Evolutionary conservation across 2,888 invertebrate genomes (phyloP), one percentile per base, ranked within the genome.

Genomic region (Venustoraphidia nigricollis): DNA sequence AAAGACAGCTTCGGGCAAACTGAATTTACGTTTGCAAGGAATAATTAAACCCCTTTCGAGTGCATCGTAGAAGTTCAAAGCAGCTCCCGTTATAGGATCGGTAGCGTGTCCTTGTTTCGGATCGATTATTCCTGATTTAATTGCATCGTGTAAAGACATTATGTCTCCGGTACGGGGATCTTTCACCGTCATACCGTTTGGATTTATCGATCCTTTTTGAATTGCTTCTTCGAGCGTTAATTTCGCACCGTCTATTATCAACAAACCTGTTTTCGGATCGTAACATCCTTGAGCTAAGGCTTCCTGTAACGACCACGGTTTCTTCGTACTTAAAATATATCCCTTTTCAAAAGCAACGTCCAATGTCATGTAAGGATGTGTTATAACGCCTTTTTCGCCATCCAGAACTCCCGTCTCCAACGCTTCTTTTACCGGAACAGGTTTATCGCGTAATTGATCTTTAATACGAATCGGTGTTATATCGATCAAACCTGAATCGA

Each of bases 1-100:
- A 59, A 85, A 85, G n/a, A 93, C 83, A 2, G 92, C 92, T 68
- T 91, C 90, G 1, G 88, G 86, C 34, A 92, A 70, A 51, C 87
- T 87, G 53, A 89, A 79, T 63, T 84, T 86, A 46, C 83, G 79
- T 62, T 88, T 86, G 39, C 87, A 82, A 9, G 88, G 85, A 8
- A 90, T 75, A 45, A 91, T 78, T 35, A 90, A 69, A 34, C 90
- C 89, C 47, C 83, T 78, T 56, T 88, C 86, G 35, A 88, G 76
- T 3, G 94, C 93, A 61, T 92, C 90, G 38, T 79, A 80, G 8
- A 94, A 70, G 35, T 83, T 81, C 51, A 92, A 73, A 63, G 83
- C 79, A 37, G 79, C 76, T 36, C 84, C 83, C 39, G 78, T 79
- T 41, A 76, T 66, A 0, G 85, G 87, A 68, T 91, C 88, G 43